Conservation (phyloP, 2,888 invertebrate genomes). For the Julus scanicus region DNA sequence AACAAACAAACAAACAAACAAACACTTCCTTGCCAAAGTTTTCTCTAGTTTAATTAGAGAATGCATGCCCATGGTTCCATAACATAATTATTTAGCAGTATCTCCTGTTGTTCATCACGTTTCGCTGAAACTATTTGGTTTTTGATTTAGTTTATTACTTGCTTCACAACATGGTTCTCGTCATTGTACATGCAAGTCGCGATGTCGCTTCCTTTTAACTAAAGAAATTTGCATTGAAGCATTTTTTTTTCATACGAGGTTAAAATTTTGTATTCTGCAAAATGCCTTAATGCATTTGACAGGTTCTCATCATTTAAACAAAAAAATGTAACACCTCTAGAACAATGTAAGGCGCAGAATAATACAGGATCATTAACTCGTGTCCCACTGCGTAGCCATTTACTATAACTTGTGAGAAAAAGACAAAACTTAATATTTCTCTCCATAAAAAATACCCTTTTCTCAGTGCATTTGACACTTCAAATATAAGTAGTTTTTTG, state of each 20-base stretch:
- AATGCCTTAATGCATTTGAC: not conserved
- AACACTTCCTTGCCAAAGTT: no score
- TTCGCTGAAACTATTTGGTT: no score
- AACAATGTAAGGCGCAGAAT: not conserved
- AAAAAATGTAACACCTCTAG: constrained; percentile 3
- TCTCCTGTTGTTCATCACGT: no score
- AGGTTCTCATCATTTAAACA: not conserved
- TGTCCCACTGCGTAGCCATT: not conserved
- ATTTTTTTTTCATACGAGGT: not conserved
- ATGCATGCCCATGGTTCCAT: no score
- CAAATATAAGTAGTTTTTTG: not conserved
- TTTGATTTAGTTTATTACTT: not conserved
- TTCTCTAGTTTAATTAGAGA: no score
- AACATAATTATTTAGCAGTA: no score
- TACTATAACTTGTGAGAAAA: not conserved
- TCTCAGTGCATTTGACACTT: not conserved
- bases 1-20: no score
- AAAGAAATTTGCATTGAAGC: not conserved
- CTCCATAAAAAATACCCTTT: not conserved
- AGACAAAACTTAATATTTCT: not conserved
- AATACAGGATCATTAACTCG: constrained; percentile 9
- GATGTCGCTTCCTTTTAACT: not conserved
- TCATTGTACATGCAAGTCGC: not conserved
- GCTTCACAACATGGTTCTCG: not conserved
- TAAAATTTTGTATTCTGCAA: not conserved